Conservation (phyloP, 1,140 invertebrate genomes). For the Euura saliciscinereae region DNA sequence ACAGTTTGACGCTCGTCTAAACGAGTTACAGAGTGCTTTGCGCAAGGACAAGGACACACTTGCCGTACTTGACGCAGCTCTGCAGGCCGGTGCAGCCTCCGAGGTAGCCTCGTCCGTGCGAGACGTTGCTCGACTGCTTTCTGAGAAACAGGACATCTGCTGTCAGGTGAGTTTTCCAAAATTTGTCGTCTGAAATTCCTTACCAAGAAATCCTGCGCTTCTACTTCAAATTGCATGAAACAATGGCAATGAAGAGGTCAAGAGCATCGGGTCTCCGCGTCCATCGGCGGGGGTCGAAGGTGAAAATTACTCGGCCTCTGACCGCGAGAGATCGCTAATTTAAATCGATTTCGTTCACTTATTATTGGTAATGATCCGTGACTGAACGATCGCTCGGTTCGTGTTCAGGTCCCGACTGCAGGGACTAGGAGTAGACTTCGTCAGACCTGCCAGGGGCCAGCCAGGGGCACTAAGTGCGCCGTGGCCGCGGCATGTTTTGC, state of each 20-base stretch:
- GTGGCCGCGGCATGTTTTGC: constrained; percentile 23
- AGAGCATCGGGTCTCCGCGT: not conserved
- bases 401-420: constrained; percentile 13
- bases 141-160: constrained; percentile 65
- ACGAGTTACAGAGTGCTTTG: constrained; percentile 68
- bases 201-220: no score
- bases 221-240: no score
- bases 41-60: constrained; percentile 70
- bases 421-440: constrained; percentile 37
- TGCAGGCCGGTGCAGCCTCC: constrained; percentile 66
- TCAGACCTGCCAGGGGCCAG: constrained; percentile 17
- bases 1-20: constrained; percentile 67
- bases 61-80: constrained; percentile 65
- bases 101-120: constrained; percentile 68
- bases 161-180: constrained; percentile 47
- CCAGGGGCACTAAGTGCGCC: constrained; percentile 21
- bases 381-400: constrained; percentile 20
- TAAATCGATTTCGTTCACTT: constrained; percentile 34
- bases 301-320: constrained; percentile 17
- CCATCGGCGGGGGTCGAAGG: not conserved
- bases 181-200: no score
- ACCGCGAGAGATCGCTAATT: constrained; percentile 36
- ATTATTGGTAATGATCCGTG: constrained; percentile 44
- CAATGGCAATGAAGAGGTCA: no score
- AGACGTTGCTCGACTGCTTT: constrained; percentile 71